Evolutionary conservation across 1,140 invertebrate species (phyloP).

Genomic region (Drosophila pectinifera): DNA sequence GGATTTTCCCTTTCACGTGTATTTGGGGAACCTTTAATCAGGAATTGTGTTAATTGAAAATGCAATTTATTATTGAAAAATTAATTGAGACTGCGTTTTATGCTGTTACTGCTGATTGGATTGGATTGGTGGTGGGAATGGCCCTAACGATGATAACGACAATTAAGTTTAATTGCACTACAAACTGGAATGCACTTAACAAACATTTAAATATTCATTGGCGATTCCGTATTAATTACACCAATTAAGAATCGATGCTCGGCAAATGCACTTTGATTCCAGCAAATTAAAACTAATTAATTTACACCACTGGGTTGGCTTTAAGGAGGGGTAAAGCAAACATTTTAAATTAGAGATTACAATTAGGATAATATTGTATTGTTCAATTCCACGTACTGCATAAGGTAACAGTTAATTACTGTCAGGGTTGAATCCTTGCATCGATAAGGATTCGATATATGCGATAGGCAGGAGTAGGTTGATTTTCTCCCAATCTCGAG

Average conservation of each 20-base stretch:
- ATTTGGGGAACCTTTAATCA: constrained; percentile 34
- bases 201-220: constrained; percentile 48
- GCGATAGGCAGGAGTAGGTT: no score
- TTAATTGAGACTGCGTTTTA: constrained; percentile 47
- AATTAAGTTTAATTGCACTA: constrained; percentile 54
- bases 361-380: not conserved
- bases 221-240: constrained; percentile 49
- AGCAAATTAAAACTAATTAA: constrained; percentile 6
- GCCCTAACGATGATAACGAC: constrained; percentile 8
- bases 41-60: constrained; percentile 58
- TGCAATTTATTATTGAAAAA: constrained; percentile 49
- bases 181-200: constrained; percentile 41
- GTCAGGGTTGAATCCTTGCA: no score
- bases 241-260: constrained; percentile 23
- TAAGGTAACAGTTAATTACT: not conserved
- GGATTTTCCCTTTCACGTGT: constrained; percentile 1
- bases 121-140: constrained; percentile 1
- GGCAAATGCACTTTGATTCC: constrained; percentile 14
- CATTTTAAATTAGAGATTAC: not conserved
- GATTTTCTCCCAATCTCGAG: not conserved
- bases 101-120: constrained; percentile 4
- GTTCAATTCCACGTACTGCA: not conserved
- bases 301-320: not conserved
- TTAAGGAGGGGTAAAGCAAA: not conserved
- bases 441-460: no score